These are phyloP conservation scores for Myiotriccus ornatus DNA, from an alignment of 2,797 vertebrate genomes.

Conservation along the genomic window DNA sequence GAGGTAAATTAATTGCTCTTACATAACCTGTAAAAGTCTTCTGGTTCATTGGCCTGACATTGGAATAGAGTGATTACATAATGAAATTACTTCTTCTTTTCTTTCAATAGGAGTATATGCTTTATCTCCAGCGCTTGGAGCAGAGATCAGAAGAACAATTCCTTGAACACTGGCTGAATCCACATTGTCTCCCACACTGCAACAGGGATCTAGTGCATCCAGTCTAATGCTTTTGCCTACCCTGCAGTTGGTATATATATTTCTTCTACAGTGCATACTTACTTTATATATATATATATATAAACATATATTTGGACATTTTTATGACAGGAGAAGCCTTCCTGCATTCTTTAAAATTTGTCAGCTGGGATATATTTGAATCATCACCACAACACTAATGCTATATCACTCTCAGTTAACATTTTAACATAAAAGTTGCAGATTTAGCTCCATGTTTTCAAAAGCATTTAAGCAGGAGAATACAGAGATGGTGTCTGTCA, in stretches of 20 bases:
- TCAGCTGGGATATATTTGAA: neutral
- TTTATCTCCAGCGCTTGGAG: slow-evolving; percentile 87
- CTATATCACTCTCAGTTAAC: neutral
- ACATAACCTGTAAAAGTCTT: neutral
- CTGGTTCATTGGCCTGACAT: neutral
- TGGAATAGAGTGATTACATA: neutral
- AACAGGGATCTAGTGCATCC: slow-evolving; percentile 87
- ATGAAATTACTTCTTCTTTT: neutral
- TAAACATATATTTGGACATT: neutral
- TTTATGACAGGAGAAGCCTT: neutral
- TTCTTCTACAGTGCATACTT: neutral
- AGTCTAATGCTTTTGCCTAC: slow-evolving; percentile 61
- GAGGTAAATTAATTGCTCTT: neutral
- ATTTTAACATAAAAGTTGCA: neutral
- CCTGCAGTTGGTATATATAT: neutral
- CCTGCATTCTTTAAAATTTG: neutral
- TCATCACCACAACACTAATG: neutral
- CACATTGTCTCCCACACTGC: slow-evolving; percentile 89
- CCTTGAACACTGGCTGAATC: slow-evolving; percentile 90
- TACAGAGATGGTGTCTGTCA: neutral
- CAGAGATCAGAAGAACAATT: slow-evolving; percentile 88
- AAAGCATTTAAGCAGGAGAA: neutral
- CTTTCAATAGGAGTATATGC: slow-evolving; percentile 83
- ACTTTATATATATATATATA: neutral
- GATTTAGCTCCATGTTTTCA: neutral